A percentile compares a stretch with the other conserved stretches of the same genome.
These are phyloP conservation scores for Quadriops clusia DNA, from an alignment of 2,888 invertebrate genomes.

Conservation along the genomic window DNA sequence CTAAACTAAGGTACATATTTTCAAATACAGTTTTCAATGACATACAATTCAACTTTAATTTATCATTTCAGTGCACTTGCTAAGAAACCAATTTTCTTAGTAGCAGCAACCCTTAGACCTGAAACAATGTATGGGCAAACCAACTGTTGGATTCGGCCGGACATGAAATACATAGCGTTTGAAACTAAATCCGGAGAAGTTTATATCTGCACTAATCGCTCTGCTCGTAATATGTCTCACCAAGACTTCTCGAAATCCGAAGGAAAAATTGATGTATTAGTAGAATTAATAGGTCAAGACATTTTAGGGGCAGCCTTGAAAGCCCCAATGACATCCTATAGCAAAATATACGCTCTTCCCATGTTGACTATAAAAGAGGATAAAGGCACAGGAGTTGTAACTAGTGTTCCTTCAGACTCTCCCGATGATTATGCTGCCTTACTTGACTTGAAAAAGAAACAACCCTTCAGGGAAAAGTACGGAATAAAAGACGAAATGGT, in stretches of 20 bases:
- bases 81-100: slow-evolving; percentile 60
- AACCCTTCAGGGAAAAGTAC: slow-evolving; percentile 85
- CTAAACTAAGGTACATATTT: slow-evolving; percentile 50
- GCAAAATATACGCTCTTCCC: slow-evolving; percentile 82
- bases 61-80: slow-evolving; percentile 38
- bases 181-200: slow-evolving; percentile 60
- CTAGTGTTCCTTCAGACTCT: slow-evolving; percentile 96
- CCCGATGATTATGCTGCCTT: slow-evolving; percentile 98
- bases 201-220: slow-evolving; percentile 75
- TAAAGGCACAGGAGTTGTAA: slow-evolving; percentile 96
- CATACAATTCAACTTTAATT: not conserved
- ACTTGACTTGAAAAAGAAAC: slow-evolving; percentile 88
- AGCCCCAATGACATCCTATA: slow-evolving; percentile 76
- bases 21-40: slow-evolving; percentile 2
- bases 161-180: slow-evolving; percentile 86
- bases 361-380: slow-evolving; percentile 97
- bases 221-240: slow-evolving; percentile 92
- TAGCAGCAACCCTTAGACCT: slow-evolving; percentile 95
- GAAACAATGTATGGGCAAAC: slow-evolving; percentile 99
- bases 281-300: slow-evolving; percentile 59
- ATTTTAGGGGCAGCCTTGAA: slow-evolving; percentile 74
- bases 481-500: slow-evolving; percentile 73
- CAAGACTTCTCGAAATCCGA: slow-evolving; percentile 79
- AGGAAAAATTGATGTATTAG: slow-evolving; percentile 62
- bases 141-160: slow-evolving; percentile 96